These are phyloP conservation scores for Lasaia peninsularis DNA, from an alignment of 1,140 invertebrate species.

Conservation along the genomic window DNA sequence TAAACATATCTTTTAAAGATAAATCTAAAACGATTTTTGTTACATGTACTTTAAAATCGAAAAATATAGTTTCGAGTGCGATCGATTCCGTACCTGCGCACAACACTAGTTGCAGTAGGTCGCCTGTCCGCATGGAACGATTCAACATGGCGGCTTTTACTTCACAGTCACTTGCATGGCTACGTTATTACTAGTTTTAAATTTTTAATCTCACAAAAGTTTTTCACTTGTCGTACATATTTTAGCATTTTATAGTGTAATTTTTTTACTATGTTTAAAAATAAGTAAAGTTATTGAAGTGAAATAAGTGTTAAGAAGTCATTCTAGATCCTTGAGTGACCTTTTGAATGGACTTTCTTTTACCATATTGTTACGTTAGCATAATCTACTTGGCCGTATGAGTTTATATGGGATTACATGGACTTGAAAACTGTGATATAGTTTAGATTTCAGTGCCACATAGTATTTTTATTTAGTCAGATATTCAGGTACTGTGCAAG, in stretches of 20 bases:
- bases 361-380: constrained; percentile 65
- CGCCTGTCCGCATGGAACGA: constrained; percentile 62
- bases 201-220: constrained; percentile 36
- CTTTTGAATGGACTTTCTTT: constrained; percentile 70
- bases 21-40: not conserved
- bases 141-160: constrained; percentile 70
- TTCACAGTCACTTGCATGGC: constrained; percentile 58
- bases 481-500: constrained; percentile 57
- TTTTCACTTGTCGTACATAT: constrained; percentile 38
- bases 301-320: constrained; percentile 49
- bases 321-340: constrained; percentile 70
- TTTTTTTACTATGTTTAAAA: constrained; percentile 52
- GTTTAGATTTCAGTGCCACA: constrained; percentile 52
- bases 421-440: constrained; percentile 55
- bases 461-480: constrained; percentile 40
- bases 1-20: not conserved
- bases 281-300: constrained; percentile 57
- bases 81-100: constrained; percentile 55
- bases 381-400: constrained; percentile 33
- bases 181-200: constrained; percentile 50
- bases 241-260: constrained; percentile 48
- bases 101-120: constrained; percentile 52
- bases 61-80: constrained; percentile 15
- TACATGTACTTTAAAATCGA: not conserved
- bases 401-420: constrained; percentile 37